phyloP scores from a whole-genome alignment of 2,797 vertebrate genomes.

The Melanogrammus aeglefinus region DNA sequence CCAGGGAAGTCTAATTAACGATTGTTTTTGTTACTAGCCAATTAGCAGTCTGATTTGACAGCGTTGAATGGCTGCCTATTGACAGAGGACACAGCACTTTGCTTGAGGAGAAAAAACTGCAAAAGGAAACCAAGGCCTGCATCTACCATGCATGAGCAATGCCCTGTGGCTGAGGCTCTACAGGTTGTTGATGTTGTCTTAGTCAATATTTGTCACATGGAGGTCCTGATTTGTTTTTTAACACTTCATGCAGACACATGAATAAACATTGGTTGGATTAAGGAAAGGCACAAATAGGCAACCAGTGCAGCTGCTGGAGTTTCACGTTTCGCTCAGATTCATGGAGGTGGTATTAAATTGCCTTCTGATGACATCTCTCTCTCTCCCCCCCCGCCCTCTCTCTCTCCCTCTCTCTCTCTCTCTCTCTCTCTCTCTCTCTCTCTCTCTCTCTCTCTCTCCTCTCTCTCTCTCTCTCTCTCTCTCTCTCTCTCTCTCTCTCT shows the following conservation, averaged over 20 bases:
- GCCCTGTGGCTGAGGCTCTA: background rate
- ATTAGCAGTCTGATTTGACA: slow-evolving; percentile 69
- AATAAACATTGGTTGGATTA: background rate
- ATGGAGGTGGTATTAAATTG: background rate
- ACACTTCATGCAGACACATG: background rate
- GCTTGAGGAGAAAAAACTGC: background rate
- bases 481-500: too few relatives aligned
- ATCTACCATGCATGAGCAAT: background rate
- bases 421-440: too few relatives aligned
- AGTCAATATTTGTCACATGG: background rate
- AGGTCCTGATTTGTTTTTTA: background rate
- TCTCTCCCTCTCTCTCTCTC: background rate
- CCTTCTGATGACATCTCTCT: background rate
- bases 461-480: background rate
- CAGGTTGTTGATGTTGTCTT: background rate
- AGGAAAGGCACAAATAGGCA: background rate
- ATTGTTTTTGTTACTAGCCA: slow-evolving; percentile 72
- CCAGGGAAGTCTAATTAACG: slow-evolving; percentile 72
- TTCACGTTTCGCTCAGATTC: background rate
- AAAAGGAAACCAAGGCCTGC: too few relatives aligned
- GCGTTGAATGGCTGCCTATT: slow-evolving; percentile 55
- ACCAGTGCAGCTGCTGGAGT: background rate
- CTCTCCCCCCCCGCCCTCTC: too few relatives aligned
- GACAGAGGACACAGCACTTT: slow-evolving; percentile 28
- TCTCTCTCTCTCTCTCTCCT: too few relatives aligned